A percentile compares a stretch with the other conserved stretches of the same genome.
Evolutionary conservation across 2,888 invertebrate species (phyloP).

Genomic region (Parapristionchus giblindavisi): DNA sequence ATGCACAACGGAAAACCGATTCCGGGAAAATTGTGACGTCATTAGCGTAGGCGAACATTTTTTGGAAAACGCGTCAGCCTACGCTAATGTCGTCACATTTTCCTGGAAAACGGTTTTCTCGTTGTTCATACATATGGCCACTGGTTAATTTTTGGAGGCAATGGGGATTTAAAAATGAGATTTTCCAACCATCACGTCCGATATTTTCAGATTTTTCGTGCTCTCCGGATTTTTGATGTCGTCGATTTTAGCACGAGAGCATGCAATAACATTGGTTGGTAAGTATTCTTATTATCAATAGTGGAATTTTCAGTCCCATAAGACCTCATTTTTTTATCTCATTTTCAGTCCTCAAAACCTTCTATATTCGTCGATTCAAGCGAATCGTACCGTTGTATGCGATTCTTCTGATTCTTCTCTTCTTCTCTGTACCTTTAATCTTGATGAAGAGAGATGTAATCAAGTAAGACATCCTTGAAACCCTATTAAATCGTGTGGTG

Average conservation of each 20-base stretch:
- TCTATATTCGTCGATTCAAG: constrained; percentile 26
- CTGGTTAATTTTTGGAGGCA: no score
- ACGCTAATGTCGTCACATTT: no score
- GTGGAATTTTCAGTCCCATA: not conserved
- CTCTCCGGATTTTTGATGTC: constrained; percentile 17
- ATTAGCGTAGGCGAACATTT: no score
- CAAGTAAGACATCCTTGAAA: not conserved
- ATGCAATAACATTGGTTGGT: not conserved
- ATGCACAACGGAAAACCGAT: no score
- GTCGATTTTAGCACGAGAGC: not conserved
- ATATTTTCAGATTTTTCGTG: constrained; percentile 12
- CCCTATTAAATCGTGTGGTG: not conserved
- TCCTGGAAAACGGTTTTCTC: no score
- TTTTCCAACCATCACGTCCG: no score
- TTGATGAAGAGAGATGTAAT: not conserved
- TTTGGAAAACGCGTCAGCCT: no score
- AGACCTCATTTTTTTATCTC: not conserved
- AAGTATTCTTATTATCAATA: not conserved
- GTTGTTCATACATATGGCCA: no score
- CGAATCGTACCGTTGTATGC: constrained; percentile 2
- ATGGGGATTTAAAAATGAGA: no score
- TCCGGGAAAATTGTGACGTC: no score
- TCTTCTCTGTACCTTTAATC: not conserved
- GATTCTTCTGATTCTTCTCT: not conserved
- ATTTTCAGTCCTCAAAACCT: not conserved